Base-by-base conservation (phyloP, 2,888 invertebrate species). In the Drosophila koepferae region DNA sequence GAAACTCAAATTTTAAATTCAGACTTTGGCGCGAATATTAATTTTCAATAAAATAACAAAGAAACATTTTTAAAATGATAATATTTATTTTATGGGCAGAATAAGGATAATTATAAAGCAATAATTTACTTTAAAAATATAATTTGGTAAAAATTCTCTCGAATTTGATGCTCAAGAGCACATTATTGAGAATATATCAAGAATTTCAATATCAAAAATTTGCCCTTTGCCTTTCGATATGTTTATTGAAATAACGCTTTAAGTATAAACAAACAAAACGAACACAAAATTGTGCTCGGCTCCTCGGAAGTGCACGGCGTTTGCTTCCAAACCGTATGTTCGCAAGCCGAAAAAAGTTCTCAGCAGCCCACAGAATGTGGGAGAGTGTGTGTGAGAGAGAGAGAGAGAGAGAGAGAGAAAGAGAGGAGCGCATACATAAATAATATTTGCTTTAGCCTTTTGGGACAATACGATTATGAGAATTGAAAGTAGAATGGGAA, bases 191-290 rank as follows among this genome's bases (percentile, higher is more conserved):
- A 55, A 61, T 54, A 54, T 56, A 56, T 63, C 48, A 60, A 61
- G 18, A 73, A 69, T 72, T 72, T 70, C 70, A 81, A 74, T 77
- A 86, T 77, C 62, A 71, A 60, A 72, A 80, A 68, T 71, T 75
- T 84, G 87, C 89, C 85, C 85, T 86, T 84, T 87, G 77, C 73
- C 61, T 55, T 70, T 9, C 16, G 62, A 43, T 44, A 70, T 82
- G 87, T 89, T 86, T 86, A 87, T 86, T 86, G 87, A 80, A 74
- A 73, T 74, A 81, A 74, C 82, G 77, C 64, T 67, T 81, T 75
- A 80, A 82, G 85, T 87, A 66, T 87, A 86, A 86, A 86, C 75
- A 80, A 81, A 74, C 74, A 89, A 63, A 67, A 67, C 59, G 63
- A 58, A 68, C 61, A 63, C 69, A 72, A 81, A 71, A 73, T 63